Percentiles rank a stretch among this genome's conserved stretches.
Evolutionary conservation across 2,888 invertebrate species (phyloP).

Genomic region (Drosophila lutescens): DNA sequence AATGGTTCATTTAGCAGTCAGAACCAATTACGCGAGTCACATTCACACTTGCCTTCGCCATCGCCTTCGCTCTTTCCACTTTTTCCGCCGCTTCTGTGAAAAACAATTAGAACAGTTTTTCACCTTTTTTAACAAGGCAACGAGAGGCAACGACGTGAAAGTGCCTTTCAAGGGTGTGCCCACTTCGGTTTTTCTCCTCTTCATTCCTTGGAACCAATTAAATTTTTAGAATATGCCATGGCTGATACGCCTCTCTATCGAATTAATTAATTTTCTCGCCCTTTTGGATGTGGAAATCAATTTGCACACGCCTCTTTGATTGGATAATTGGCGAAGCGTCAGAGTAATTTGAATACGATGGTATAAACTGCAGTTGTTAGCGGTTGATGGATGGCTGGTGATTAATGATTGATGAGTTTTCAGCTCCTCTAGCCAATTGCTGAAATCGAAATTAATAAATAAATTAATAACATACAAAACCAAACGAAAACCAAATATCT

Average conservation of each 20-base stretch:
- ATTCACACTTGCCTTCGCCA: constrained; percentile 22
- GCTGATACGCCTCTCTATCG: constrained; percentile 32
- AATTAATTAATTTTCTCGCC: constrained; percentile 37
- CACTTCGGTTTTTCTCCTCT: not conserved
- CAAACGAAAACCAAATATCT: too few species aligned
- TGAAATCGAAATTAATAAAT: too few species aligned
- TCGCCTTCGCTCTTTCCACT: constrained; percentile 1
- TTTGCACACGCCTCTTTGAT: constrained; percentile 49
- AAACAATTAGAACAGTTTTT: constrained; percentile 74
- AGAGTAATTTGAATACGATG: not conserved
- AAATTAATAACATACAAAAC: too few species aligned
- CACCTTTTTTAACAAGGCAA: constrained; percentile 36
- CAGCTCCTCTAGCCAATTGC: too few species aligned
- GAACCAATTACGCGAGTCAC: constrained; percentile 67
- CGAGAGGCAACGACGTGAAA: constrained; percentile 44
- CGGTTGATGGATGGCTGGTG: not conserved
- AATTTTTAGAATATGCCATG: constrained; percentile 25
- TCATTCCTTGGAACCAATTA: constrained; percentile 48
- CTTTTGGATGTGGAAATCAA: constrained; percentile 22
- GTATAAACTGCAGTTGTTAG: constrained; percentile 21
- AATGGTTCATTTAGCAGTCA: constrained; percentile 82
- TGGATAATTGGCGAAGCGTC: constrained; percentile 42
- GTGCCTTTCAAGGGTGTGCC: constrained; percentile 49
- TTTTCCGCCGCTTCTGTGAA: constrained; percentile 29
- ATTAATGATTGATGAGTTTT: too few species aligned